These are phyloP conservation scores for Apodemus agrarius DNA, from an alignment of 2,797 vertebrate species.

Conservation along the genomic window DNA sequence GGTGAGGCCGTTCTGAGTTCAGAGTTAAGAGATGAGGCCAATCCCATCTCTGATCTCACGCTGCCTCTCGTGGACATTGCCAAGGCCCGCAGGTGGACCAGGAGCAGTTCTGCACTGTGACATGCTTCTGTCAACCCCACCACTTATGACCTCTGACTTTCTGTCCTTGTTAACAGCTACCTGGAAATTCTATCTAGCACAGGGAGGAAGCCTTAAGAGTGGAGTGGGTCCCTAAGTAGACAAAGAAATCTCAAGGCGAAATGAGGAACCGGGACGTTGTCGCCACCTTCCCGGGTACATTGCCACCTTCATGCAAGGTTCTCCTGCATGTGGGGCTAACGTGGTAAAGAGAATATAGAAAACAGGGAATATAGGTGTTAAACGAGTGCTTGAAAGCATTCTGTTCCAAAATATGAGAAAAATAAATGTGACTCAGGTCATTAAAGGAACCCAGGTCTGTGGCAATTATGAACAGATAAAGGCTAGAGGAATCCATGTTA, in stretches of 20 bases:
- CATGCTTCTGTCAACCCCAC: neutral
- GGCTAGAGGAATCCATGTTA: neutral
- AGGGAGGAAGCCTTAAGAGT: neutral
- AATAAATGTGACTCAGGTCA: neutral
- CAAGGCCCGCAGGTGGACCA: conserved; percentile 39
- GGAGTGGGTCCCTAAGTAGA: conserved; percentile 7
- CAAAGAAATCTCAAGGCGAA: conserved; percentile 49
- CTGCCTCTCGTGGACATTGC: neutral
- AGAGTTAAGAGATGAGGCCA: rapidly evolving
- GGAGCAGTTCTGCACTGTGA: neutral
- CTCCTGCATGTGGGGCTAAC: conserved; percentile 53
- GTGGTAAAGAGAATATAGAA: conserved; percentile 49
- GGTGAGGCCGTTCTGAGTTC: neutral
- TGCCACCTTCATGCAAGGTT: conserved; percentile 7
- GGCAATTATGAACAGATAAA: conserved; percentile 29
- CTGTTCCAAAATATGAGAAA: conserved; percentile 61
- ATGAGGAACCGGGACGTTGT: neutral
- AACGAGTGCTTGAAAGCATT: conserved; percentile 38
- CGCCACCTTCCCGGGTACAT: neutral
- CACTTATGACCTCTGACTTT: conserved; percentile 31
- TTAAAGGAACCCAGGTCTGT: conserved; percentile 42
- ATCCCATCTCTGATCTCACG: neutral
- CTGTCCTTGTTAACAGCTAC: conserved; percentile 48
- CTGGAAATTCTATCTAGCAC: neutral
- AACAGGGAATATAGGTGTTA: neutral